Evolutionary conservation across 2,888 invertebrate genomes (phyloP).

Genomic region (Orthosia cruda): DNA sequence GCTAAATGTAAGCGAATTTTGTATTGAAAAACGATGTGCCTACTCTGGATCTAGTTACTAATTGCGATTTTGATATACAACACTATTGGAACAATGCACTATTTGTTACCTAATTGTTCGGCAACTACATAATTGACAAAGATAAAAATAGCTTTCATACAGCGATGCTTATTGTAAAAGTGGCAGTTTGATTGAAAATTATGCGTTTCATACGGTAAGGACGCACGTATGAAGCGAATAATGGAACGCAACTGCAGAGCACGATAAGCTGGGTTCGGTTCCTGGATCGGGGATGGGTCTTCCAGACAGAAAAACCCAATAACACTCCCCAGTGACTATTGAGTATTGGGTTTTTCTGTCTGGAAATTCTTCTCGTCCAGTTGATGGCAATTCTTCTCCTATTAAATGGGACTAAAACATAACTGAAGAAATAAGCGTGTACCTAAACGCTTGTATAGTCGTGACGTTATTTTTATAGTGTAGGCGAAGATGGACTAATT

Average conservation of each 20-base stretch:
- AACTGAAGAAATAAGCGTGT: no score
- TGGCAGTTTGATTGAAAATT: background rate
- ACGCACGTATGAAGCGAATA: constrained; percentile 20
- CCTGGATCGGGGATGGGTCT: no score
- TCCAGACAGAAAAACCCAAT: no score
- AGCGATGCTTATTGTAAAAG: background rate
- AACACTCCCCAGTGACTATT: no score
- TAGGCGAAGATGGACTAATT: no score
- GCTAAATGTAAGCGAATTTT: constrained; percentile 50
- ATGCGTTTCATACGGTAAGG: constrained; percentile 11
- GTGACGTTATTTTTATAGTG: no score
- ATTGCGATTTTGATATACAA: constrained; percentile 17
- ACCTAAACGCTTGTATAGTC: no score
- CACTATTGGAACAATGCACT: background rate
- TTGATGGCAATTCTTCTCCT: no score
- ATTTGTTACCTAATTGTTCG: background rate
- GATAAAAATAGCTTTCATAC: constrained; percentile 10
- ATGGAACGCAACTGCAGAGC: background rate
- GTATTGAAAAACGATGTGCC: constrained; percentile 42
- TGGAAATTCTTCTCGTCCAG: no score
- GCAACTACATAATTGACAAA: background rate
- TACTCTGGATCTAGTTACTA: background rate
- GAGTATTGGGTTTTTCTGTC: no score
- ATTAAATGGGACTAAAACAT: no score
- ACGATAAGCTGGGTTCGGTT: no score